Conservation (phyloP, 2,888 invertebrate genomes). For the Yponomeuta cagnagella region DNA sequence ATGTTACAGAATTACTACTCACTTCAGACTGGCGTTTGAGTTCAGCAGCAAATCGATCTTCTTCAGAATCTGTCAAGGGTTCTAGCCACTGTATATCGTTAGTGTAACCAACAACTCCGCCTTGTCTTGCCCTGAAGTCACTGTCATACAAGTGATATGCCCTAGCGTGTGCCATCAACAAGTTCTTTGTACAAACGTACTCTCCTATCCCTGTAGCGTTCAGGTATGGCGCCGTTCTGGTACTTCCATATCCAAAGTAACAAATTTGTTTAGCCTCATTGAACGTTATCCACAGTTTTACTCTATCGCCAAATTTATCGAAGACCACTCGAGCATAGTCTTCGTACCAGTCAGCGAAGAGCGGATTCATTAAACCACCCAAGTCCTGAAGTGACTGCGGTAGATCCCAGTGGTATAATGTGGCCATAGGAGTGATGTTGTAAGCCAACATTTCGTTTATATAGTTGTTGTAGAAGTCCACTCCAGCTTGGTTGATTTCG, state of each 20-base stretch:
- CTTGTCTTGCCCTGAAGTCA: conserved; percentile 35
- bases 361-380: conserved; percentile 73
- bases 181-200: conserved; percentile 70
- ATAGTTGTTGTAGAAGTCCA: conserved; percentile 79
- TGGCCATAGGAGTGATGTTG: conserved; percentile 73
- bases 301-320: conserved; percentile 64
- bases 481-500: conserved; percentile 74
- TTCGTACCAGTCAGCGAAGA: conserved; percentile 63
- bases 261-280: conserved; percentile 62
- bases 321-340: conserved; percentile 67
- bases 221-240: conserved; percentile 36
- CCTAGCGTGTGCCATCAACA: conserved; percentile 72
- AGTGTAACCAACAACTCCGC: background rate
- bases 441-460: conserved; percentile 75
- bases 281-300: conserved; percentile 77
- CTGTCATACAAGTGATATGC: conserved; percentile 71
- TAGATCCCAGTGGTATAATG: conserved; percentile 75
- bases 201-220: conserved; percentile 50
- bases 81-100: background rate
- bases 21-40: conserved; percentile 34
- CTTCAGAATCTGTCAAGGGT: conserved; percentile 33
- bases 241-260: conserved; percentile 17
- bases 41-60: conserved; percentile 46
- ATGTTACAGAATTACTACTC: conserved; percentile 14
- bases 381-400: conserved; percentile 68